These are phyloP conservation scores for Microtus ochrogaster DNA, from an alignment of 2,113 vertebrate species.

Conservation along the genomic window DNA sequence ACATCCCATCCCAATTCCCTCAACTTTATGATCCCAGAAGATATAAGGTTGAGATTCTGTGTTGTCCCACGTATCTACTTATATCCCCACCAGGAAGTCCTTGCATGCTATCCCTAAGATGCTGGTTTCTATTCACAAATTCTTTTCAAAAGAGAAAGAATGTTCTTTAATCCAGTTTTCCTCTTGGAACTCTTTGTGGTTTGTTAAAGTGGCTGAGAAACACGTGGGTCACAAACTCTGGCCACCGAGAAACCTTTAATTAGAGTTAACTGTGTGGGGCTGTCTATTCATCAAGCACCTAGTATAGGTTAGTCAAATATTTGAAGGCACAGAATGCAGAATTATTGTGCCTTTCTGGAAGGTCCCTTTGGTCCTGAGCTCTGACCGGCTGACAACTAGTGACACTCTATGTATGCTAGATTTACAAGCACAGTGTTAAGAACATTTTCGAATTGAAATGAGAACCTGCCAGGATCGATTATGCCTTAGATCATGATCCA, in stretches of 20 bases:
- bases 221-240: neutral
- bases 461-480: neutral
- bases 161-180: neutral
- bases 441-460: neutral
- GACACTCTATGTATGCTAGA: neutral
- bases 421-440: neutral
- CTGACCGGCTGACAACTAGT: neutral
- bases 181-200: neutral
- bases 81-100: neutral
- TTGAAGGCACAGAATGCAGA: neutral
- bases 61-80: neutral
- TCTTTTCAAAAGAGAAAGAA: neutral
- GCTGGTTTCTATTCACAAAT: neutral
- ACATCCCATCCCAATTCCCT: neutral
- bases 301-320: neutral
- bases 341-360: conserved; percentile 14
- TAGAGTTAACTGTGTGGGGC: neutral
- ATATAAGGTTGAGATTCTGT: neutral
- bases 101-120: neutral
- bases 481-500: neutral
- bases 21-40: neutral
- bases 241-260: neutral
- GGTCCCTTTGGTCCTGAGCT: neutral
- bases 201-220: neutral
- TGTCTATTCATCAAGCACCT: neutral